Percentiles rank a stretch among this genome's conserved stretches.
These are phyloP conservation scores for Clarias pachynema DNA, from an alignment of 2,797 vertebrate genomes.

Conservation along the genomic window DNA sequence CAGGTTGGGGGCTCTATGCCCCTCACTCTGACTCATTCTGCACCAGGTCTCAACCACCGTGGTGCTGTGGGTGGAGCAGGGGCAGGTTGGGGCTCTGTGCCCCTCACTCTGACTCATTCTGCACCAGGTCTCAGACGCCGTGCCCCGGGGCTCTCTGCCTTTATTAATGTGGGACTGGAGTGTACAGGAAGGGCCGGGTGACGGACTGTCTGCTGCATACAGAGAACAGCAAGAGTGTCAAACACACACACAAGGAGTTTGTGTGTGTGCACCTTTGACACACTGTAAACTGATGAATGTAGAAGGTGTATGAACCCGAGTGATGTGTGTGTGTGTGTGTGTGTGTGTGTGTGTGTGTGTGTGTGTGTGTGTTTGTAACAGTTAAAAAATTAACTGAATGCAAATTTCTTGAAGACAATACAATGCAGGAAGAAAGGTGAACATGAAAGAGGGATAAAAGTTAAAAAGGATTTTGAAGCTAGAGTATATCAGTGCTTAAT, in stretches of 20 bases:
- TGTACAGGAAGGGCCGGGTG: conserved; percentile 46
- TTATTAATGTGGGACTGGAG: conserved; percentile 61
- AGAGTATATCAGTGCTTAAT: background rate
- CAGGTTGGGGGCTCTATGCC: conserved; percentile 22
- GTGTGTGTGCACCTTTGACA: background rate
- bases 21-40: conserved; percentile 58
- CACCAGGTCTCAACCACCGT: conserved; percentile 51
- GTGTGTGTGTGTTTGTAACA: background rate
- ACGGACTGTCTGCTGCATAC: conserved; percentile 45
- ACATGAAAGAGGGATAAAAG: background rate
- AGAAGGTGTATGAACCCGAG: background rate
- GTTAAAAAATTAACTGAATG: background rate
- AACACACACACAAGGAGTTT: conserved; percentile 4
- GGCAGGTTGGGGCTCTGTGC: conserved; percentile 1
- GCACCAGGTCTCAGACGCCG: conserved; percentile 50
- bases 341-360: conserved; percentile 9
- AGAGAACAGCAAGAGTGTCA: conserved; percentile 20
- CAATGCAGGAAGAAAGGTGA: background rate
- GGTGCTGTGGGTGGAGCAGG: background rate
- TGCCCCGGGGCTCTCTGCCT: conserved; percentile 54
- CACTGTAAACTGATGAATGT: background rate
- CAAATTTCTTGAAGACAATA: conserved; percentile 8
- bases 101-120: conserved; percentile 58
- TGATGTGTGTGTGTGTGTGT: background rate
- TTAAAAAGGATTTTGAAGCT: background rate